Conservation (phyloP, 2,797 vertebrate species). For the Notolepis coatsorum region DNA sequence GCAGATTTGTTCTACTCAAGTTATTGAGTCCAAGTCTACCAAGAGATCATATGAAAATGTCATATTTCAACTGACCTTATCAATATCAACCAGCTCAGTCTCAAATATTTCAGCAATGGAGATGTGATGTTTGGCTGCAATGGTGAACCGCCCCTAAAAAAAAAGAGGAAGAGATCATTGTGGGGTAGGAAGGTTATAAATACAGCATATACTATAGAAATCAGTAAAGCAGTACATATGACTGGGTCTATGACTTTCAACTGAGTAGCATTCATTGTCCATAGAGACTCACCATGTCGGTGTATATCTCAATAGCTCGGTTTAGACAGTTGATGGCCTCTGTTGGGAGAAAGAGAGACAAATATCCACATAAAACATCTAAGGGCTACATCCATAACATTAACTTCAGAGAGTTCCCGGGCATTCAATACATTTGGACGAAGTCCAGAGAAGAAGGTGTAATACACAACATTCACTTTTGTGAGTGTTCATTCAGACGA, state of each 20-base stretch:
- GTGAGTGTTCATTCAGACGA: too few relatives aligned
- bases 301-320: constrained; percentile 89
- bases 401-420: too few relatives aligned
- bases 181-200: neutral
- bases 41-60: neutral
- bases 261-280: neutral
- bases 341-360: constrained; percentile 49
- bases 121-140: constrained; percentile 94
- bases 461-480: too few relatives aligned
- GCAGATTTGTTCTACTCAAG: too few relatives aligned
- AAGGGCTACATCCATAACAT: too few relatives aligned
- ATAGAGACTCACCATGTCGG: constrained; percentile 82
- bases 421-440: too few relatives aligned
- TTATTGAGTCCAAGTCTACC: too few relatives aligned
- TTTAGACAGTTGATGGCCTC: constrained; percentile 83
- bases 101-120: constrained; percentile 93
- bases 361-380: constrained; percentile 4
- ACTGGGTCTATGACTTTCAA: neutral
- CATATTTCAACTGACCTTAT: constrained; percentile 82
- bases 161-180: rapidly evolving
- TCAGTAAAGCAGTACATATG: neutral
- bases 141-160: constrained; percentile 91
- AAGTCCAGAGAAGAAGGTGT: too few relatives aligned
- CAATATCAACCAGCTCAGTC: constrained; percentile 91
- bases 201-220: neutral